Evolutionary conservation across 2,888 invertebrate genomes (phyloP).

Genomic region (Heteropelma amictum): DNA sequence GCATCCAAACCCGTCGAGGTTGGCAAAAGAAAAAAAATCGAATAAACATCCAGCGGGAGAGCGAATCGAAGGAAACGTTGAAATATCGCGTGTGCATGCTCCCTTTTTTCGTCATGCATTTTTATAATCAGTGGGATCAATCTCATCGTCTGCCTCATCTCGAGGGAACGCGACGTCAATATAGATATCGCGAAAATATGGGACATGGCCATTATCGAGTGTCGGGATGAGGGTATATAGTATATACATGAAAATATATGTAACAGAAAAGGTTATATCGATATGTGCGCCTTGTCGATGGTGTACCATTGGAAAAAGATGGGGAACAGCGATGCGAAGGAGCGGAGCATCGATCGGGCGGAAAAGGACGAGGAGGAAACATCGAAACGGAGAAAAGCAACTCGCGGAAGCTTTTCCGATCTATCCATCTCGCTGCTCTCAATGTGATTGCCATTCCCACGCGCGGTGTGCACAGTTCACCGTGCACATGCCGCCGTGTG

Average conservation of each 20-base stretch:
- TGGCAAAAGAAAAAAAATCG: no score
- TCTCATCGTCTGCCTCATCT: conserved; percentile 32
- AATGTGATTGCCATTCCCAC: conserved; percentile 70
- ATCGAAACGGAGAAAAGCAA: conserved; percentile 1
- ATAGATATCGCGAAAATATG: conserved; percentile 44
- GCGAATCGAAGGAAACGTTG: neutral
- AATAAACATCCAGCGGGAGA: neutral
- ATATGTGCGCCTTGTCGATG: neutral
- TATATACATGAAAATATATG: neutral
- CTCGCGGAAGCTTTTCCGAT: conserved; percentile 27
- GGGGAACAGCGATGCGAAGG: conserved; percentile 30
- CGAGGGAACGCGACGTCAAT: conserved; percentile 30
- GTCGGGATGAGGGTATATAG: no score
- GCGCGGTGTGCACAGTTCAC: no score
- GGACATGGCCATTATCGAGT: conserved; percentile 37
- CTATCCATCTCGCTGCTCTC: conserved; percentile 69
- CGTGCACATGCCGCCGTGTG: no score
- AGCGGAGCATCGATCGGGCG: conserved; percentile 27
- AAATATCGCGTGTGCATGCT: neutral
- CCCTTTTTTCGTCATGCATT: neutral
- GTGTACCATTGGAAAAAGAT: conserved; percentile 15
- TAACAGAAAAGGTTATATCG: neutral
- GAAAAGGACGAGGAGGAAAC: conserved; percentile 1
- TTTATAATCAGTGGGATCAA: conserved; percentile 23
- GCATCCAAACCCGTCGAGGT: no score